Percentiles rank a stretch among this genome's conserved stretches.
Evolutionary conservation across 92 coral and sea anemone species (phyloP).

Genomic region (Metridium senile): DNA sequence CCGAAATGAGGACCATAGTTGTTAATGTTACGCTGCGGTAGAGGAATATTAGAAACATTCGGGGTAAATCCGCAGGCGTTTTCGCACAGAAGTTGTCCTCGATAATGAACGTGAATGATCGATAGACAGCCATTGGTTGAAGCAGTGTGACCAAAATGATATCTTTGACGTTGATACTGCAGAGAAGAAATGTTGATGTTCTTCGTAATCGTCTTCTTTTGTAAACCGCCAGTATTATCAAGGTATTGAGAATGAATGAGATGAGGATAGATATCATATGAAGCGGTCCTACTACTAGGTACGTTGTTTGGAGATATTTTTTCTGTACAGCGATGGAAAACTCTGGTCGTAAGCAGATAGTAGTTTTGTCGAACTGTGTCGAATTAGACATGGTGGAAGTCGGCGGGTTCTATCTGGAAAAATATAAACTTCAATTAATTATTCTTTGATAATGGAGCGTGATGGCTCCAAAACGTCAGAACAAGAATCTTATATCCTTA

Average conservation of each 20-base stretch:
- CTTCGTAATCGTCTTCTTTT: conserved; percentile 18
- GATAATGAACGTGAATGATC: conserved; percentile 16
- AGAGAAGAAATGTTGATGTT: conserved; percentile 31
- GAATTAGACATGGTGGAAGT: not conserved
- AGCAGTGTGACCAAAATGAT: conserved; percentile 23
- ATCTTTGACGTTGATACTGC: conserved; percentile 40
- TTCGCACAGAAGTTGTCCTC: conserved; percentile 23
- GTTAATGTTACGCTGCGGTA: conserved; percentile 43
- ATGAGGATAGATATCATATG: conserved; percentile 11
- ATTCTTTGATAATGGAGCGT: no score
- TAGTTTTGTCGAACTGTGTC: not conserved
- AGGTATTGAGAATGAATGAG: conserved; percentile 21
- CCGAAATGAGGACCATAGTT: conserved; percentile 37
- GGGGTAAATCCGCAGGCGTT: conserved; percentile 16
- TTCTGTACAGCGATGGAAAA: not conserved
- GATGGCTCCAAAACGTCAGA: no score
- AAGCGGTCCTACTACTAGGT: not conserved
- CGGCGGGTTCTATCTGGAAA: not conserved
- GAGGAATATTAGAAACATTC: conserved; percentile 26
- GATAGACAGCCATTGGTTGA: conserved; percentile 45
- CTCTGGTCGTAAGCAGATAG: conserved; percentile 17
- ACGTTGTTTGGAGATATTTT: conserved; percentile 15
- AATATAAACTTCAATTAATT: no score
- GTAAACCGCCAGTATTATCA: conserved; percentile 18
- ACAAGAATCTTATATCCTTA: no score